These are phyloP conservation scores for Cantharis rufa DNA, from an alignment of 2,888 invertebrate species.

Conservation along the genomic window DNA sequence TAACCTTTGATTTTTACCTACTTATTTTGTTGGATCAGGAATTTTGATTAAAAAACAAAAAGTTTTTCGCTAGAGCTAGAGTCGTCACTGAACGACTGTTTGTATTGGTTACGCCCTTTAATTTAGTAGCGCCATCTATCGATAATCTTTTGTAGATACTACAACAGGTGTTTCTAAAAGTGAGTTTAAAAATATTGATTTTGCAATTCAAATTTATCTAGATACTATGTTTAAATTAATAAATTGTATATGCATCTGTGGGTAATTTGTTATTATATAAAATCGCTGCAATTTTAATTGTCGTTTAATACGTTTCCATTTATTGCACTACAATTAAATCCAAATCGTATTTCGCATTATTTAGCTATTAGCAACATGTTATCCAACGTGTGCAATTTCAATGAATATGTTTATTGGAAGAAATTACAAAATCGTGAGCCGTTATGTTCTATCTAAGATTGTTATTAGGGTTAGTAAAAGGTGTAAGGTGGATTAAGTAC, in stretches of 20 bases:
- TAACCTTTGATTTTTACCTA: background rate
- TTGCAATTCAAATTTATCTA: too few relatives aligned
- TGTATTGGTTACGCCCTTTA: too few relatives aligned
- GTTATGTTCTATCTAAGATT: constrained; percentile 21
- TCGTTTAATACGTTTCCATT: constrained; percentile 1
- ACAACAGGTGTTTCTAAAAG: too few relatives aligned
- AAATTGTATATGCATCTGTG: background rate
- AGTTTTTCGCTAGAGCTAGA: background rate
- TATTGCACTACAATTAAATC: constrained; percentile 12
- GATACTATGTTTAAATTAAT: background rate
- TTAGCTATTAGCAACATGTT: constrained; percentile 16
- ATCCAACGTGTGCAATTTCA: constrained; percentile 25
- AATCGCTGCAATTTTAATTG: background rate
- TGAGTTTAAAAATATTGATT: too few relatives aligned
- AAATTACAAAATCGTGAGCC: constrained; percentile 25
- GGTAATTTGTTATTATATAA: background rate
- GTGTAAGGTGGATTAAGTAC: constrained; percentile 18
- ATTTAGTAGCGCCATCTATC: too few relatives aligned
- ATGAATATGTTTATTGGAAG: constrained; percentile 27
- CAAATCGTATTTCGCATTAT: constrained; percentile 7
- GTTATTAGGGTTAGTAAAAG: constrained; percentile 2
- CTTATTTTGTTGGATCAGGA: too few relatives aligned
- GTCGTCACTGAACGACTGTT: too few relatives aligned
- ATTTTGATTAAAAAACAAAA: too few relatives aligned
- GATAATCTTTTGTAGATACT: too few relatives aligned